Percentiles rank a stretch among this genome's conserved stretches.
Evolutionary conservation across 2,113 vertebrate species (phyloP).

Genomic region (Burhinus oedicnemus): DNA sequence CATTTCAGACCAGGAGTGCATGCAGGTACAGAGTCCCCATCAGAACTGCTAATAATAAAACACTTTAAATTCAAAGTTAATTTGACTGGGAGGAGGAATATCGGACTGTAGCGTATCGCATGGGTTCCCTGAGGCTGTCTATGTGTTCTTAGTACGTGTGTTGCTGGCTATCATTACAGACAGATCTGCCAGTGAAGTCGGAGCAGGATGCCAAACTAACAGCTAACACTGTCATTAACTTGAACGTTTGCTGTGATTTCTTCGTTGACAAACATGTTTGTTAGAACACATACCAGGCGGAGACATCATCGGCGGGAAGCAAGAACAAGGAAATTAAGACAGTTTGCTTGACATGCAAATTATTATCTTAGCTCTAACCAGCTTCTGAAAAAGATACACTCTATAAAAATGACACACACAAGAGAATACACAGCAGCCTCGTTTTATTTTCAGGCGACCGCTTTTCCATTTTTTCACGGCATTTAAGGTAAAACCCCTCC

Average conservation of each 20-base stretch:
- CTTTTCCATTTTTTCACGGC: not conserved
- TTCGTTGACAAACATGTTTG: slow-evolving; percentile 42
- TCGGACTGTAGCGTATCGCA: accelerated
- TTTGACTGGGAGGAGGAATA: not conserved
- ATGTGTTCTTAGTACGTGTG: not conserved
- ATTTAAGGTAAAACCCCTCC: not conserved
- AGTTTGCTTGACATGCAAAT: slow-evolving; percentile 50
- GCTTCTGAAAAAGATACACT: slow-evolving; percentile 8
- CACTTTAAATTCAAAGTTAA: not conserved
- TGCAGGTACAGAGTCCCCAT: not conserved
- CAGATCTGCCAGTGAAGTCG: slow-evolving; percentile 4
- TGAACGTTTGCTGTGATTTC: slow-evolving; percentile 42
- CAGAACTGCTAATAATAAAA: not conserved
- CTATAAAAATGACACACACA: slow-evolving; percentile 11
- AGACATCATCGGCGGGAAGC: not conserved
- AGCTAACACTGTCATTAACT: slow-evolving; percentile 42
- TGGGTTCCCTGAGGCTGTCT: not conserved
- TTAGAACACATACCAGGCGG: slow-evolving; percentile 26
- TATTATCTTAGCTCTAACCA: slow-evolving; percentile 22
- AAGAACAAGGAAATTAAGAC: slow-evolving; percentile 52
- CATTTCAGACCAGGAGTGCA: not conserved
- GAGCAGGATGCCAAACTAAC: not conserved
- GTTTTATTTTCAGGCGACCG: slow-evolving; percentile 15
- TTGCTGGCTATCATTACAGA: not conserved
- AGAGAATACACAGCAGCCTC: not conserved